These are phyloP conservation scores for Mythimna albipuncta DNA, from an alignment of 2,888 invertebrate species.

Conservation along the genomic window DNA sequence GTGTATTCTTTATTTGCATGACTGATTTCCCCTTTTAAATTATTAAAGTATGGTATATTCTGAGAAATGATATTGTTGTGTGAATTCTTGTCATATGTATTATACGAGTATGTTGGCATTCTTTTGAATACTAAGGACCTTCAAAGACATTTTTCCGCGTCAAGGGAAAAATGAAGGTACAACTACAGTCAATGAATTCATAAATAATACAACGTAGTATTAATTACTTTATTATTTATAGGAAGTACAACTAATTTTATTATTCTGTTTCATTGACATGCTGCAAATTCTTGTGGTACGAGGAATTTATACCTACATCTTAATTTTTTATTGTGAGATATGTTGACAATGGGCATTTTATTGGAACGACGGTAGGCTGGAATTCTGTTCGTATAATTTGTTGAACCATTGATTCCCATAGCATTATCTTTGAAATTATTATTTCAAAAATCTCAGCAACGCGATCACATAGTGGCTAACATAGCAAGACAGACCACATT, in stretches of 20 bases:
- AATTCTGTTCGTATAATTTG: background rate
- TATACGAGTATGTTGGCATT: background rate
- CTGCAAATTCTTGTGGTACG: slow-evolving; percentile 9
- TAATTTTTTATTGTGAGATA: slow-evolving; percentile 24
- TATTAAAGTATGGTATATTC: background rate
- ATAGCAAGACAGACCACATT: background rate
- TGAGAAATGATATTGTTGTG: too few species aligned
- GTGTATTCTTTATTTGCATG: too few species aligned
- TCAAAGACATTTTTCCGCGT: slow-evolving; percentile 20
- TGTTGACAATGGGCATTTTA: slow-evolving; percentile 20
- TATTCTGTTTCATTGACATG: slow-evolving; percentile 43
- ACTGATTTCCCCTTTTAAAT: background rate
- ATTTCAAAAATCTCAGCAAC: background rate
- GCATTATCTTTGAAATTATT: background rate
- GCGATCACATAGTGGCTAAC: background rate
- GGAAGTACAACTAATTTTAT: slow-evolving; percentile 34
- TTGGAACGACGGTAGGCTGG: background rate
- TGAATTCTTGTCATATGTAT: background rate
- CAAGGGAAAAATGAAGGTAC: slow-evolving; percentile 13
- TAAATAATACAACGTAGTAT: slow-evolving; percentile 22
- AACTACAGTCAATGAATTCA: slow-evolving; percentile 8
- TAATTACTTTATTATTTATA: slow-evolving; percentile 29
- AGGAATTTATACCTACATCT: slow-evolving; percentile 28
- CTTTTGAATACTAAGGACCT: slow-evolving; percentile 9
- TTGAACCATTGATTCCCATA: slow-evolving; percentile 2